Percentiles rank a stretch among this genome's conserved stretches.
Evolutionary conservation across 2,888 invertebrate species (phyloP).

Genomic region (Lysandra bellargus): DNA sequence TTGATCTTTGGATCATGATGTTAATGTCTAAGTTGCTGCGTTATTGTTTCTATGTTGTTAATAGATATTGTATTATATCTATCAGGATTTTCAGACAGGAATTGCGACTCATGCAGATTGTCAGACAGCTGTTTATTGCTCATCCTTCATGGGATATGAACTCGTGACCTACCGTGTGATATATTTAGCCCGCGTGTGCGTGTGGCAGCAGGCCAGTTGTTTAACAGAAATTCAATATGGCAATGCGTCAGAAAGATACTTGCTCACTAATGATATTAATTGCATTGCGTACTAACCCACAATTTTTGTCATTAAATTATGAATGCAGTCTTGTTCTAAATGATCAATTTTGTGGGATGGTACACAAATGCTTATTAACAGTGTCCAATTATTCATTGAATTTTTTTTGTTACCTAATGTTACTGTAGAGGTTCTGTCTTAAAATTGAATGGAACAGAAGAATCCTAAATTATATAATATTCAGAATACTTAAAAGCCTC

Average conservation of each 20-base stretch:
- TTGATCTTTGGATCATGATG: too few species aligned
- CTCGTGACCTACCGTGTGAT: neutral
- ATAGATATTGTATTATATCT: neutral
- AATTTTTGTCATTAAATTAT: too few species aligned
- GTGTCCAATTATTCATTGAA: too few species aligned
- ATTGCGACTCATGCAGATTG: neutral
- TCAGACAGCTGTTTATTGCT: neutral
- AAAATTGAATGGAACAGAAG: neutral
- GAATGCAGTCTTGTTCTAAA: too few species aligned
- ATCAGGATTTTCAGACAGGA: neutral
- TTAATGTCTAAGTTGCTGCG: too few species aligned
- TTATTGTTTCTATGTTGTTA: too few species aligned
- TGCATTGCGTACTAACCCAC: too few species aligned
- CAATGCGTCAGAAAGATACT: neutral
- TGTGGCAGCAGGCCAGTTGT: constrained; percentile 24
- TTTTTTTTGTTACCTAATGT: neutral
- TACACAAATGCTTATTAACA: too few species aligned
- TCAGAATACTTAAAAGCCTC: neutral
- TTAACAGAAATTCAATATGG: neutral
- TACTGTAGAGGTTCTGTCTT: neutral
- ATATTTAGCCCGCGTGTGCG: neutral
- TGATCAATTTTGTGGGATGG: too few species aligned
- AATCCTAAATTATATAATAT: neutral
- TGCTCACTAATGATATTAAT: constrained; percentile 9
- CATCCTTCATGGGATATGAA: constrained; percentile 12